Conservation (phyloP, 1,140 invertebrate species). For the Bombus waltoni region DNA sequence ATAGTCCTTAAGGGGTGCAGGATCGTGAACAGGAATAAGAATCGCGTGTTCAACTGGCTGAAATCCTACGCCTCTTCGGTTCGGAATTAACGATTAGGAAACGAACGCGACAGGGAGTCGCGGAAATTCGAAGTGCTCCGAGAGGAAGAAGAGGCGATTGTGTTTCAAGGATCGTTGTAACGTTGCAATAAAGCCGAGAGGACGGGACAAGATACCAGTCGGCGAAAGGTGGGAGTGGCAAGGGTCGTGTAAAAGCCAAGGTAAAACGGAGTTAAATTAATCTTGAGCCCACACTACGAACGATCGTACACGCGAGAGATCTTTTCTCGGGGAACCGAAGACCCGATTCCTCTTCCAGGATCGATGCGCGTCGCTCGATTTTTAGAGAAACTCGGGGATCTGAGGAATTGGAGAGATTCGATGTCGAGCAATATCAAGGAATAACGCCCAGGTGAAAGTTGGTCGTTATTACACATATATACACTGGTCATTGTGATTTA, state of each 20-base stretch:
- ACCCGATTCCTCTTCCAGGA: neutral
- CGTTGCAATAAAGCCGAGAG: slow-evolving; percentile 30
- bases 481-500: no score
- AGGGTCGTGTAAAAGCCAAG: slow-evolving; percentile 55
- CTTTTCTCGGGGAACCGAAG: no score
- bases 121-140: slow-evolving; percentile 32
- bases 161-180: slow-evolving; percentile 45
- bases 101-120: slow-evolving; percentile 15
- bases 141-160: slow-evolving; percentile 19
- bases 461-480: no score
- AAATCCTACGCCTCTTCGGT: slow-evolving; percentile 11
- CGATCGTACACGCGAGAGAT: neutral
- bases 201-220: slow-evolving; percentile 21
- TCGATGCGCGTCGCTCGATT: neutral
- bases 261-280: slow-evolving; percentile 55
- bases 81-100: slow-evolving; percentile 42
- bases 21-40: neutral
- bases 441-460: no score
- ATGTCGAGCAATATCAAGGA: no score
- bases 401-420: neutral
- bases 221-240: slow-evolving; percentile 54
- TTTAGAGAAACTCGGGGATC: neutral
- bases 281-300: slow-evolving; percentile 26
- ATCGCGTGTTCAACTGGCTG: slow-evolving; percentile 18
- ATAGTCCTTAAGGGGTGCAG: neutral